Base-by-base conservation (phyloP, 2,888 invertebrate genomes). In the Brachycybe producta region DNA sequence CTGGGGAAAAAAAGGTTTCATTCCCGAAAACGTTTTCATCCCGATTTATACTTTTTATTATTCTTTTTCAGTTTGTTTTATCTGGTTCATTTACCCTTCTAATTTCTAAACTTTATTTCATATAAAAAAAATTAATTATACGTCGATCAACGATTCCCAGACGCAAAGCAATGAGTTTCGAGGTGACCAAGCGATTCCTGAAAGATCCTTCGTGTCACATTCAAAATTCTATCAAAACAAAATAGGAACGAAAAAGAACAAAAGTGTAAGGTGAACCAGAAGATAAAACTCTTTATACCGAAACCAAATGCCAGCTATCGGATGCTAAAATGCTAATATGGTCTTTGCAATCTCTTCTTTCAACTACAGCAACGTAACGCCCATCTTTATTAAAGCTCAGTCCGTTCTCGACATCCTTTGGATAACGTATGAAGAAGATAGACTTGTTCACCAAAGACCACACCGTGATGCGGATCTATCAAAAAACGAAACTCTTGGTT, bases 401-500 rank as follows among this genome's bases (percentile, higher is more conserved):
- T 28, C 61, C 64, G 59, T 52, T 28, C 15, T 61, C 58, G 42
- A 64, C 61, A 28, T 62, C 61, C 59, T 70, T 70, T 3, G 69
- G 67, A 54, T 69, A 62, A 52, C 67, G 62, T 49, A 70, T 69
- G 57, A 69, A 69, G 1, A 66, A 67, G 5, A 70, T 66, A 41
- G 64, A 62, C 56, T 68, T 67, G 51, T 63, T 65, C 8, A 66
- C 58, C 8, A 70, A 58, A 1, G 70, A 70, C 70, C 70, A 70
- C 2, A 70, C 65, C 3, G 70, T 69, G 21, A 70, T 62, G 17
- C 68, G 61, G 39, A 69, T 53, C 65, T 69, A 61, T 27, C 56
- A 49, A 47, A 17, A 42, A 28, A 49, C n/a, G n/a, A n/a, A n/a
- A n/a, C n/a, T n/a, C n/a, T n/a, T n/a, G n/a, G n/a, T n/a, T n/a